Evolutionary conservation across 2,888 invertebrate species (phyloP), one percentile per base, ranked within the genome.

Genomic region (Eupelmus urozonus): DNA sequence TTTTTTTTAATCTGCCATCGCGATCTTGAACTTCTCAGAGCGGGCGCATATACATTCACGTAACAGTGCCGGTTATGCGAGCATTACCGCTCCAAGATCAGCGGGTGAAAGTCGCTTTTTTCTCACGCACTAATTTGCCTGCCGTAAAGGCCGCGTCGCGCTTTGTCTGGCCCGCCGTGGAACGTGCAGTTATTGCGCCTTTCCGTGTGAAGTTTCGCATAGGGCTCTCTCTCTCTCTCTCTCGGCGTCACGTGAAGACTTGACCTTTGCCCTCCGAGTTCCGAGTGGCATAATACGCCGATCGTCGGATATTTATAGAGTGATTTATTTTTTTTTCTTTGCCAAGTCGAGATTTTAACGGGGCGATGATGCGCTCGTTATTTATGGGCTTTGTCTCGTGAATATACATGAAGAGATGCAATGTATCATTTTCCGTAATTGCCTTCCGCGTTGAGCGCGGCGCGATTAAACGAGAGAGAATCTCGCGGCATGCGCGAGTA

Each of bases 141-240:
- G 34, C 34, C 34, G 9, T 9, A 34, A 34, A 34, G 9, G 34
- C 34, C 34, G 34, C n/a, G n/a, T n/a, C n/a, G n/a, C n/a, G 40
- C 40, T 40, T 40, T 40, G 40, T 40, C 40, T n/a, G n/a, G n/a
- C n/a, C n/a, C n/a, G n/a, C n/a, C n/a, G n/a, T n/a, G n/a, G n/a
- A n/a, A n/a, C n/a, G n/a, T n/a, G n/a, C n/a, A n/a, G 62, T 75
- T 62, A 62, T 76, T 76, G 23, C 23, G 42, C 51, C 51, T 76
- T 71, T 71, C 71, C 71, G 71, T 76, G 76, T 66, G 71, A 76
- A 76, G 20, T 71, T 71, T 70, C 59, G 70, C 76, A 66, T n/a
- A 76, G 62, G 42, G 27, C 34, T 69, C 53, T 62, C 3, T 34
- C 34, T 5, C 3, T 5, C 3, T 34, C 34, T 69, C 53, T 62